These are phyloP conservation scores for Gerris lacustris DNA, from an alignment of 2,888 invertebrate species.

Conservation along the genomic window DNA sequence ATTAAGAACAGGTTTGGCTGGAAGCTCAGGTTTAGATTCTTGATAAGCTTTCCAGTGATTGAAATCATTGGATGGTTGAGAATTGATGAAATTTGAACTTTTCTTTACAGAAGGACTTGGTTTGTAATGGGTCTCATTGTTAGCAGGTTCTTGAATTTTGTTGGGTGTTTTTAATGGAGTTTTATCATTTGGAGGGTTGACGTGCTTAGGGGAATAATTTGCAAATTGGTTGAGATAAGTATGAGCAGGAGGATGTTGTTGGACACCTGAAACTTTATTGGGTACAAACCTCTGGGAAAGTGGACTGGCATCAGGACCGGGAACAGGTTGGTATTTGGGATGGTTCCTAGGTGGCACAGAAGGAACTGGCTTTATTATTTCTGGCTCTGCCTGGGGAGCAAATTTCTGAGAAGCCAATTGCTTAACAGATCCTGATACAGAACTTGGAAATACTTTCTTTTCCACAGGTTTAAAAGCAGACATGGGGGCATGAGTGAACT, in stretches of 20 bases:
- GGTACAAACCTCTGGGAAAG: background rate
- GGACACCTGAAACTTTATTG: background rate
- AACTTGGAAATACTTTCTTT: slow-evolving; percentile 32
- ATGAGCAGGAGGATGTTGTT: slow-evolving; percentile 14
- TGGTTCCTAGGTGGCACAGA: background rate
- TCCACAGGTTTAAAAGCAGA: slow-evolving; percentile 57
- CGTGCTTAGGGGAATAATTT: background rate
- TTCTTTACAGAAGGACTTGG: background rate
- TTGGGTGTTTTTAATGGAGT: background rate
- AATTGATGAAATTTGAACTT: no score
- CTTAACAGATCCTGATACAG: slow-evolving; percentile 29
- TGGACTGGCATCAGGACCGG: background rate
- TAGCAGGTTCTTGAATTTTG: background rate
- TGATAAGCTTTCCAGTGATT: background rate
- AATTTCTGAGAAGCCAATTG: slow-evolving; percentile 37
- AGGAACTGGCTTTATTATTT: slow-evolving; percentile 20
- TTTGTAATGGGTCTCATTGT: background rate
- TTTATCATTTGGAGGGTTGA: slow-evolving; percentile 9
- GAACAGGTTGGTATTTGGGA: background rate
- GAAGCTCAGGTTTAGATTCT: background rate
- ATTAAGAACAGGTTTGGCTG: background rate
- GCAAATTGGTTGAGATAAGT: background rate
- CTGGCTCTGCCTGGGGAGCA: slow-evolving; percentile 19
- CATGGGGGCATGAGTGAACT: slow-evolving; percentile 64
- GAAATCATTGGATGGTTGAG: background rate